phyloP scores from a whole-genome alignment of 2,113 vertebrate species.

The Datnioides undecimradiatus region DNA sequence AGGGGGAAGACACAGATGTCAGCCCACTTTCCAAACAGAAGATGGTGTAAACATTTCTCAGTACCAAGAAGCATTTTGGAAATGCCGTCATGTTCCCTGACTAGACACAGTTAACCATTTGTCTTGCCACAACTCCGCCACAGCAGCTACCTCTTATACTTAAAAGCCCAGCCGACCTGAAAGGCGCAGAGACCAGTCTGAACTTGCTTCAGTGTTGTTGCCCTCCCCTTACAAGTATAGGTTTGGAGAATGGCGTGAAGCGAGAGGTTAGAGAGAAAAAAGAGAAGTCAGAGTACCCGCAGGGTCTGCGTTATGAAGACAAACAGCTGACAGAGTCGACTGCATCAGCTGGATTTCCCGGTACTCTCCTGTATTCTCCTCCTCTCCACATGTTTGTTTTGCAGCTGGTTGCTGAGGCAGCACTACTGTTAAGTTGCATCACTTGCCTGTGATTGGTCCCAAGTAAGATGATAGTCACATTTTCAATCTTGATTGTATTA shows the following conservation, averaged over 20 bases:
- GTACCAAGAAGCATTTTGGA: neutral
- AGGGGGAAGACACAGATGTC: neutral
- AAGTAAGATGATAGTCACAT: slow-evolving; percentile 3
- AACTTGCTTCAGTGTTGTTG: slow-evolving; percentile 62
- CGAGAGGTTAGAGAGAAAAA: slow-evolving; percentile 44
- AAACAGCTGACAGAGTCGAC: slow-evolving; percentile 67
- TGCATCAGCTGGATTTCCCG: slow-evolving; percentile 55
- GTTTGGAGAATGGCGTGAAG: slow-evolving; percentile 58
- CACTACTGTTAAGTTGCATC: slow-evolving; percentile 34
- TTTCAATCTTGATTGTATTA: slow-evolving; percentile 4
- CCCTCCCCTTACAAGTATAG: slow-evolving; percentile 60
- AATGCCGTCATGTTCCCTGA: slow-evolving; percentile 28
- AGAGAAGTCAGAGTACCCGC: slow-evolving; percentile 55
- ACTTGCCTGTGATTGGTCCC: neutral
- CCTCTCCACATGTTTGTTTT: slow-evolving; percentile 55
- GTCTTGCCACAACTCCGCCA: slow-evolving; percentile 35
- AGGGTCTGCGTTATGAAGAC: slow-evolving; percentile 62
- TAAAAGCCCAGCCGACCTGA: slow-evolving; percentile 50
- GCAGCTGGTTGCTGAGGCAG: slow-evolving; percentile 57
- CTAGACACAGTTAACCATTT: slow-evolving; percentile 52
- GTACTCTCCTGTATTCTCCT: slow-evolving; percentile 26
- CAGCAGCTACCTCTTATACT: slow-evolving; percentile 50
- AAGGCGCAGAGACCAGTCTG: slow-evolving; percentile 76
- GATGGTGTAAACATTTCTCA: slow-evolving; percentile 24
- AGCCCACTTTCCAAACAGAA: neutral